Percentiles rank a stretch among this genome's conserved stretches.
Conservation (phyloP, 2,888 invertebrate genomes). For the Carcina quercana region DNA sequence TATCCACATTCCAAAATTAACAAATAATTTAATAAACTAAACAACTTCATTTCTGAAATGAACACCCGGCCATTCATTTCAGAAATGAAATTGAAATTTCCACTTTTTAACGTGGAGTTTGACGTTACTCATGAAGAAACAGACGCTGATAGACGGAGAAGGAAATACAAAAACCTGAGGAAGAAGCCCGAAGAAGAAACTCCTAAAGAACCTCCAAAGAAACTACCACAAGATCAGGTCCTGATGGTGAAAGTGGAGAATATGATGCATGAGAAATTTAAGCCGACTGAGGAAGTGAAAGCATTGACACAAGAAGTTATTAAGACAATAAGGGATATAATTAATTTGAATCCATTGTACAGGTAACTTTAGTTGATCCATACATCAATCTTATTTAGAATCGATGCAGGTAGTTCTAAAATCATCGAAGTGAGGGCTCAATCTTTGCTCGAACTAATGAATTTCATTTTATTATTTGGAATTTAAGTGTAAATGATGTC, state of each 20-base stretch:
- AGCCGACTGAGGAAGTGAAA: slow-evolving; percentile 96
- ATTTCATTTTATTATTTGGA: too few relatives aligned
- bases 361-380: too few relatives aligned
- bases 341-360: slow-evolving; percentile 97
- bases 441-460: too few relatives aligned
- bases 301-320: slow-evolving; percentile 97
- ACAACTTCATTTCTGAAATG: slow-evolving; percentile 62
- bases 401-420: too few relatives aligned
- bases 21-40: slow-evolving; percentile 12
- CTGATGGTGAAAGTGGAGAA: slow-evolving; percentile 97
- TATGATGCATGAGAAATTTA: slow-evolving; percentile 89
- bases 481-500: too few relatives aligned
- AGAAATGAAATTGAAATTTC: slow-evolving; percentile 87
- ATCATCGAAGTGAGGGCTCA: too few relatives aligned
- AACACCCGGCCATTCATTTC: slow-evolving; percentile 38
- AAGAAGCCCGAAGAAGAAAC: slow-evolving; percentile 28
- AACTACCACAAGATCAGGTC: slow-evolving; percentile 57
- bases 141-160: slow-evolving; percentile 73
- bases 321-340: slow-evolving; percentile 97
- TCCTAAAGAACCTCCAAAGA: slow-evolving; percentile 29
- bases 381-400: too few relatives aligned
- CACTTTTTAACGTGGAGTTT: slow-evolving; percentile 87
- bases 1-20: neutral
- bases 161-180: slow-evolving; percentile 56
- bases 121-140: slow-evolving; percentile 87